A percentile compares a stretch with the other conserved stretches of the same genome.
These are phyloP conservation scores for Dorcus hopei DNA, from an alignment of 2,888 invertebrate genomes.

Conservation along the genomic window DNA sequence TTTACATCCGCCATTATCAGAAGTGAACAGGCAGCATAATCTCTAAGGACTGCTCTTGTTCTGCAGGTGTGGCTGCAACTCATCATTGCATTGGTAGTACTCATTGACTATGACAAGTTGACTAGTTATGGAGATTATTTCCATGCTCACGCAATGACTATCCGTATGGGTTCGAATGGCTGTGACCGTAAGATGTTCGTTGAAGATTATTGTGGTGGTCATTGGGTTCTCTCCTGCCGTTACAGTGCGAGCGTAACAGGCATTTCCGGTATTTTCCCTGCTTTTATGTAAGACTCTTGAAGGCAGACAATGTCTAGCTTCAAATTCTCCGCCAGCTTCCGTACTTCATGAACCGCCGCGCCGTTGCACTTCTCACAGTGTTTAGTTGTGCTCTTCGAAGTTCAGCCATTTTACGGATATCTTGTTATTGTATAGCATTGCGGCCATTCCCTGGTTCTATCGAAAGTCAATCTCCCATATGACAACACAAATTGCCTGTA, in stretches of 20 bases:
- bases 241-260: too few relatives aligned
- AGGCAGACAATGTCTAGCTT: too few relatives aligned
- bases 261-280: too few relatives aligned
- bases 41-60: background rate
- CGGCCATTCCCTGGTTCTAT: background rate
- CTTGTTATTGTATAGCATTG: background rate
- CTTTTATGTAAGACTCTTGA: too few relatives aligned
- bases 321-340: too few relatives aligned
- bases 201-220: too few relatives aligned
- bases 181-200: background rate
- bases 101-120: background rate
- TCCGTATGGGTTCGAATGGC: background rate
- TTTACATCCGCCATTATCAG: conserved; percentile 9
- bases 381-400: too few relatives aligned
- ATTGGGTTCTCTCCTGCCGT: too few relatives aligned
- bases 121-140: background rate
- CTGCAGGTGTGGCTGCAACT: background rate
- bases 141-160: background rate
- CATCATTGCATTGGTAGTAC: conserved; percentile 4
- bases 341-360: too few relatives aligned
- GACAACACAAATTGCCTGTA: conserved; percentile 5
- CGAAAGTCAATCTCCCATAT: conserved; percentile 2
- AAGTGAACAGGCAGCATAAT: background rate
- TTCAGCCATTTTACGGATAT: background rate
- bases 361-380: too few relatives aligned